Conservation (phyloP, 1,140 invertebrate species). For the Pseudobourletiella spinata region DNA sequence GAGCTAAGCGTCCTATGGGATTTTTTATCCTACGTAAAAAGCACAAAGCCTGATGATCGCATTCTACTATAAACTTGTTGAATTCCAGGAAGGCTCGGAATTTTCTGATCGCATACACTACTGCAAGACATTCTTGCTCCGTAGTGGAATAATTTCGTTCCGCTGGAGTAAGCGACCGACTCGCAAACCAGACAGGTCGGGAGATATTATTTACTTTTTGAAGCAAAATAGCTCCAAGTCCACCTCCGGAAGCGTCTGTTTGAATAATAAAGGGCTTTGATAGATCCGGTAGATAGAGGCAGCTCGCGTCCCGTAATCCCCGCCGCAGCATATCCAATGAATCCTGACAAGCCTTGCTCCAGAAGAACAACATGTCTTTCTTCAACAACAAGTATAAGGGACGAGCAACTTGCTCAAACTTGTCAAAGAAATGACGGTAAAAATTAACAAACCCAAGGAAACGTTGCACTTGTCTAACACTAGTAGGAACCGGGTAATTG, state of each 20-base stretch:
- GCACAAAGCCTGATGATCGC: conserved; percentile 45
- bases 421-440: conserved; percentile 41
- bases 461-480: background rate
- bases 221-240: conserved; percentile 37
- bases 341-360: conserved; percentile 26
- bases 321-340: conserved; percentile 37
- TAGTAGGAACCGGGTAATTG: conserved; percentile 6
- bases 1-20: conserved; percentile 11
- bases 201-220: conserved; percentile 36
- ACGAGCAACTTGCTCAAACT: conserved; percentile 36
- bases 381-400: conserved; percentile 36
- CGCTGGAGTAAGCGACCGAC: conserved; percentile 35
- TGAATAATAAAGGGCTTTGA: conserved; percentile 34
- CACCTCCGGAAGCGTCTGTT: conserved; percentile 37
- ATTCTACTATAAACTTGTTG: conserved; percentile 44
- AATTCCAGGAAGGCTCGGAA: conserved; percentile 40
- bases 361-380: conserved; percentile 36
- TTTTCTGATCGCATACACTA: conserved; percentile 43
- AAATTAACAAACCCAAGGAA: conserved; percentile 37
- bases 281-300: conserved; percentile 35
- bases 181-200: conserved; percentile 38
- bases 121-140: conserved; percentile 46
- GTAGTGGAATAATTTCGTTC: conserved; percentile 44
- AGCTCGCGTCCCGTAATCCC: conserved; percentile 19
- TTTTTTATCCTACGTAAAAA: conserved; percentile 40